Conservation (phyloP, 2,113 vertebrate genomes). For the Tetraodon nigroviridis region DNA sequence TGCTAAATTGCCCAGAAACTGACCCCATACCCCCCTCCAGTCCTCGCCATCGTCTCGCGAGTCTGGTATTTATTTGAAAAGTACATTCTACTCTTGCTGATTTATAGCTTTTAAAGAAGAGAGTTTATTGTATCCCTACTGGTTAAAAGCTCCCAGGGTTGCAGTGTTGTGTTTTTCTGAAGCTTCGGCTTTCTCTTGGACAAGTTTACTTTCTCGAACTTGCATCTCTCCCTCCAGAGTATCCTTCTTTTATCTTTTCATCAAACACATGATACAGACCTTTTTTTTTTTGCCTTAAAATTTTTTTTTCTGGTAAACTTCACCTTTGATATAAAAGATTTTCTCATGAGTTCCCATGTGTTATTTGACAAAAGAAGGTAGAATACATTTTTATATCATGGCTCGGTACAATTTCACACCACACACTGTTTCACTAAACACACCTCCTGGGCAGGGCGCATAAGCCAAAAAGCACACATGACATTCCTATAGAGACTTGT, state of each 20-base stretch:
- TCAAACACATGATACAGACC: constrained; percentile 14
- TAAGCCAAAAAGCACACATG: constrained; percentile 18
- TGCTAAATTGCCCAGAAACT: constrained; percentile 33
- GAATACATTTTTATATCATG: constrained; percentile 41
- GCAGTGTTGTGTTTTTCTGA: constrained; percentile 18
- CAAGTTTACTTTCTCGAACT: constrained; percentile 32
- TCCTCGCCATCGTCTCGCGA: constrained; percentile 18
- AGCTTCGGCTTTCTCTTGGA: constrained; percentile 23
- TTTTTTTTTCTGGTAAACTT: constrained; percentile 16
- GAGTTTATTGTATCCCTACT: constrained; percentile 57
- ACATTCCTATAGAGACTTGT: constrained; percentile 10
- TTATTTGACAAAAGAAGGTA: constrained; percentile 19
- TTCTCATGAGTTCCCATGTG: constrained; percentile 11
- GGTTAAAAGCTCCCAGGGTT: constrained; percentile 55
- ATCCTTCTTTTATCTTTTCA: constrained; percentile 23
- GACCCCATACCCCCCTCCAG: constrained; percentile 12
- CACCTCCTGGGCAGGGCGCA: constrained; percentile 7
- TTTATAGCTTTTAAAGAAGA: constrained; percentile 59
- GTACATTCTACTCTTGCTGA: constrained; percentile 56
- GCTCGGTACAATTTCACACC: constrained; percentile 44
- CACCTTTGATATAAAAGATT: constrained; percentile 21
- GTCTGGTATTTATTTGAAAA: constrained; percentile 65
- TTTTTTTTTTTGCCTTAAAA: constrained; percentile 39
- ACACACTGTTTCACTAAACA: constrained; percentile 38
- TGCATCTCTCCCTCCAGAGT: constrained; percentile 14